phyloP scores from a whole-genome alignment of 2,888 invertebrate genomes.

The Sphaerophoria rueppellii region DNA sequence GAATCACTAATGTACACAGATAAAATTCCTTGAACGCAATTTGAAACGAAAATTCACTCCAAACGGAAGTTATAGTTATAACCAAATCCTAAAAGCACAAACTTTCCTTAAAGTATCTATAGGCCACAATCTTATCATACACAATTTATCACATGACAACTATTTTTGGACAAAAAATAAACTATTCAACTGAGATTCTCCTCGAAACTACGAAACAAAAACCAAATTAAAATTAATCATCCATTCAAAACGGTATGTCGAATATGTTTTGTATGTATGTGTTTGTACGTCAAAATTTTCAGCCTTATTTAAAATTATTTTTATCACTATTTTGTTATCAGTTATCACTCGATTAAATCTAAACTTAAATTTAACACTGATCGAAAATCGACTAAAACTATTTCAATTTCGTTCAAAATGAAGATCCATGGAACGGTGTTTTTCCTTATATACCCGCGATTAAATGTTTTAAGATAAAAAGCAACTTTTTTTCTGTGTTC shows the following conservation, averaged over 20 bases:
- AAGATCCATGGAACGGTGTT: constrained; percentile 46
- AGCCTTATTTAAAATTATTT: background rate
- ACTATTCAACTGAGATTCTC: constrained; percentile 12
- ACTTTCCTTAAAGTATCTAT: background rate
- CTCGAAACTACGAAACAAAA: background rate
- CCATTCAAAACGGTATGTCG: background rate
- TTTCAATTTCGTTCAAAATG: constrained; percentile 53
- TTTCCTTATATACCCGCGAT: constrained; percentile 67
- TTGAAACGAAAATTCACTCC: too few relatives aligned
- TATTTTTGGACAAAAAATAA: background rate
- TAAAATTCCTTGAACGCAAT: too few relatives aligned
- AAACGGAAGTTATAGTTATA: too few relatives aligned
- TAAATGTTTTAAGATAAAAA: constrained; percentile 56
- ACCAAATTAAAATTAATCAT: background rate
- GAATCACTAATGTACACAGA: too few relatives aligned
- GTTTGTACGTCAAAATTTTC: background rate
- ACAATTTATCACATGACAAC: constrained; percentile 58
- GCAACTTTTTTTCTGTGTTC: constrained; percentile 34
- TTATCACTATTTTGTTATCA: constrained; percentile 9
- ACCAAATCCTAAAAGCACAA: too few relatives aligned
- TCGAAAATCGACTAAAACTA: constrained; percentile 39
- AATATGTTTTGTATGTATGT: background rate
- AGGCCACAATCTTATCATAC: constrained; percentile 51
- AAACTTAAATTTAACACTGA: background rate
- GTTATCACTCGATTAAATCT: constrained; percentile 1